These are phyloP conservation scores for Philereme vetulata DNA, from an alignment of 2,888 invertebrate genomes.

Conservation along the genomic window DNA sequence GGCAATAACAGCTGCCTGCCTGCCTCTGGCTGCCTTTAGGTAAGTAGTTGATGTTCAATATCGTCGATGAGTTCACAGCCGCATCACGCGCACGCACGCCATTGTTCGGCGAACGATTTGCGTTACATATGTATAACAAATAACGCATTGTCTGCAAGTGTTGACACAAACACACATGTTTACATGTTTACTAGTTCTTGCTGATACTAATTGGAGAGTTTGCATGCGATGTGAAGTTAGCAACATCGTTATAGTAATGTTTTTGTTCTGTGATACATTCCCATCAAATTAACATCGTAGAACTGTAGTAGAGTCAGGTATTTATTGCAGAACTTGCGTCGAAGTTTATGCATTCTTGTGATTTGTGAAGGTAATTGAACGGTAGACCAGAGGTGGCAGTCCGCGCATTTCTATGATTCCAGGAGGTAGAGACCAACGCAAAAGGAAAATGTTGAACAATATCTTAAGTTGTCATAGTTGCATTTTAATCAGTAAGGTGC, in stretches of 20 bases:
- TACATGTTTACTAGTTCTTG: slow-evolving; percentile 3
- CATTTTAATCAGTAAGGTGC: too few relatives aligned
- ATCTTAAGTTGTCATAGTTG: too few relatives aligned
- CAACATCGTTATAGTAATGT: not conserved
- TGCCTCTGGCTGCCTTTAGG: too few relatives aligned
- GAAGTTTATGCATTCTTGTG: too few relatives aligned
- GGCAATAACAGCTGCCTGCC: too few relatives aligned
- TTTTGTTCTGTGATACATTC: slow-evolving; percentile 7
- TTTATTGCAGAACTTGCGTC: not conserved
- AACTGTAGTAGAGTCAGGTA: not conserved
- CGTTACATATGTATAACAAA: slow-evolving; percentile 21
- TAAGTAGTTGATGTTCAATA: too few relatives aligned
- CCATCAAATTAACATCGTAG: slow-evolving; percentile 13
- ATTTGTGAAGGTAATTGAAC: too few relatives aligned
- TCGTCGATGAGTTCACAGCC: too few relatives aligned
- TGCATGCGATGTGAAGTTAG: slow-evolving; percentile 13
- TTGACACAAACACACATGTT: slow-evolving; percentile 29
- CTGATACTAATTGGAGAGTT: slow-evolving; percentile 25
- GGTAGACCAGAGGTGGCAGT: too few relatives aligned
- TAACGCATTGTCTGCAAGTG: slow-evolving; percentile 32
- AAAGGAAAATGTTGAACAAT: too few relatives aligned
- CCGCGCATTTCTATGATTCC: too few relatives aligned
- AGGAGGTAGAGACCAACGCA: too few relatives aligned
- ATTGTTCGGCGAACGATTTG: slow-evolving; percentile 17
- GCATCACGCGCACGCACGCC: not conserved